phyloP scores from a whole-genome alignment of 2,888 invertebrate genomes.

The Scaptodrosophila latifasciaeformis region DNA sequence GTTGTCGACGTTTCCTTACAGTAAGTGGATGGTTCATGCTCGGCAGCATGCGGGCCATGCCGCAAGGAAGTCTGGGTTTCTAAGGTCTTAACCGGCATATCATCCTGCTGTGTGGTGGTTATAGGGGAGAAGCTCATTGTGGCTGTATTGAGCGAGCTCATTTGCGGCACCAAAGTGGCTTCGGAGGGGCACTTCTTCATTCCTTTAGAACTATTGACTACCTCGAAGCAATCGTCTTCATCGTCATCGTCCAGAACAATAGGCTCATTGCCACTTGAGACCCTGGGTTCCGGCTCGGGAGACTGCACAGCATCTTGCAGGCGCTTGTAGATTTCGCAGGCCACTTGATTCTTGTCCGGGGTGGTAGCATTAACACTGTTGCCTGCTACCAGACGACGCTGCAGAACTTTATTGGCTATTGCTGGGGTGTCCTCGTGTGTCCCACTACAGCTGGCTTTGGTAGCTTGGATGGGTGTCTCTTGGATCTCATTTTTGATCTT shows the following conservation, averaged over 20 bases:
- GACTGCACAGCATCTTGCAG: slow-evolving; percentile 17
- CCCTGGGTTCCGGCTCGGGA: slow-evolving; percentile 16
- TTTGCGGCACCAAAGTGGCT: slow-evolving; percentile 33
- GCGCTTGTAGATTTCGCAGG: slow-evolving; percentile 35
- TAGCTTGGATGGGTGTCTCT: background rate
- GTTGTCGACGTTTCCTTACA: slow-evolving; percentile 48
- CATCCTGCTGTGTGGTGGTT: background rate
- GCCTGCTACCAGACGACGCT: no score
- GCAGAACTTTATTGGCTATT: no score
- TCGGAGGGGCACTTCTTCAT: slow-evolving; percentile 19
- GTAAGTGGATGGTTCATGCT: background rate
- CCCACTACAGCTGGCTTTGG: slow-evolving; percentile 26
- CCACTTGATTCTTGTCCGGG: background rate
- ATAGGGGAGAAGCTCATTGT: no score
- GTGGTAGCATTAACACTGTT: background rate
- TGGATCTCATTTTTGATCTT: background rate
- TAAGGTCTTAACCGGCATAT: slow-evolving; percentile 15
- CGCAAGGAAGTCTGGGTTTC: background rate
- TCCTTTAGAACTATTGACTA: background rate
- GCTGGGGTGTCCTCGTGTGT: no score
- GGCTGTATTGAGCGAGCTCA: no score
- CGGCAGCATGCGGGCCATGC: no score
- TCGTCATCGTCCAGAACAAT: slow-evolving; percentile 49
- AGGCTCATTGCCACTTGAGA: slow-evolving; percentile 23
- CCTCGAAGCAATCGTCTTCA: slow-evolving; percentile 48